A percentile compares a stretch with the other conserved stretches of the same genome.
Conservation (phyloP, 1,140 invertebrate genomes). For the Orchesella cincta region DNA sequence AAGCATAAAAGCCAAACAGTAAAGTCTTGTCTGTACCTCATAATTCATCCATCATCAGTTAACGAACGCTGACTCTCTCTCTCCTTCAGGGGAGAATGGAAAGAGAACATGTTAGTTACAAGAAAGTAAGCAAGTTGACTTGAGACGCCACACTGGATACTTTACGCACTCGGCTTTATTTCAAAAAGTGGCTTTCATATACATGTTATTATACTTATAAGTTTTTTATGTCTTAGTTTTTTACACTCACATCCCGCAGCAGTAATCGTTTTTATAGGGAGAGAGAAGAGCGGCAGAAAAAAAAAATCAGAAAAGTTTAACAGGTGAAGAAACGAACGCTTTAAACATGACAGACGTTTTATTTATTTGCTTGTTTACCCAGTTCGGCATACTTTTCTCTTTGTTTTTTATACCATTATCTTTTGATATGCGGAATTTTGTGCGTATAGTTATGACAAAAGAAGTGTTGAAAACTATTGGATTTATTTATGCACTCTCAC, state of each 20-base stretch:
- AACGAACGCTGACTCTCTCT: not conserved
- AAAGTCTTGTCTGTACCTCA: conserved; percentile 17
- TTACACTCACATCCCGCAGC: too few relatives aligned
- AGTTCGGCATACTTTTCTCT: too few relatives aligned
- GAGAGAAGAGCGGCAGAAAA: too few relatives aligned
- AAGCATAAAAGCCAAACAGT: conserved; percentile 10
- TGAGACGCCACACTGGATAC: not conserved
- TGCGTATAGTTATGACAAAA: too few relatives aligned
- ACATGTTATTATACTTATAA: too few relatives aligned
- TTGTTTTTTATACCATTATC: too few relatives aligned
- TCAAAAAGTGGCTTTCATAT: not conserved
- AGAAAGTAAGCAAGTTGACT: not conserved
- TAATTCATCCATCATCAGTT: conserved; percentile 21
- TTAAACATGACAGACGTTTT: not conserved
- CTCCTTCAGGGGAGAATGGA: not conserved
- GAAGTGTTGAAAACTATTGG: too few relatives aligned
- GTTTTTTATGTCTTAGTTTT: too few relatives aligned
- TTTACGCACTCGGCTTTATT: not conserved
- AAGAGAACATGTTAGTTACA: not conserved
- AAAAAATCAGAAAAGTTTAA: conserved; percentile 2
- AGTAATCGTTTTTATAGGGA: too few relatives aligned
- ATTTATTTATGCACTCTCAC: too few relatives aligned
- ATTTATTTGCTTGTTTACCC: conserved; percentile 10
- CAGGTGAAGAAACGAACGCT: conserved; percentile 12
- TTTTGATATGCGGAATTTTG: too few relatives aligned